These are phyloP conservation scores for Arctocebus calabarensis DNA, from an alignment of 2,797 vertebrate species.

Conservation along the genomic window DNA sequence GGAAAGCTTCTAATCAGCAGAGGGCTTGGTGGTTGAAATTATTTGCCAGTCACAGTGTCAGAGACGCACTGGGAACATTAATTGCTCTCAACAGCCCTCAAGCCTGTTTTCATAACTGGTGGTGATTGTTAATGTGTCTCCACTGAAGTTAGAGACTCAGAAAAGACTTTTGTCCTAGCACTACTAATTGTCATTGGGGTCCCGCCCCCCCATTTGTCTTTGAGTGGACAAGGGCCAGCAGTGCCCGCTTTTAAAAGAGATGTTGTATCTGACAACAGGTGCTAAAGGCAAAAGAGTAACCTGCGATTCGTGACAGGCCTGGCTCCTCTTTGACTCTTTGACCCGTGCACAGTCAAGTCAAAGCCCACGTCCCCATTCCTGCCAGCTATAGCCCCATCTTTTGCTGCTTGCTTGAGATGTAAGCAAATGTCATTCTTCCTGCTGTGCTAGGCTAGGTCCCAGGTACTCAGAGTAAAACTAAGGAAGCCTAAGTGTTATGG, in stretches of 20 bases:
- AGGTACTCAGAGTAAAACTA: background rate
- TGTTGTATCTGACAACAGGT: background rate
- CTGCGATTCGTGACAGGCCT: background rate
- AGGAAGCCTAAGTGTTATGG: background rate
- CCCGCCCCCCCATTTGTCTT: background rate
- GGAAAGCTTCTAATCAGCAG: conserved; percentile 68
- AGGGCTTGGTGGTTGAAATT: conserved; percentile 17
- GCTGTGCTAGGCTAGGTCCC: background rate
- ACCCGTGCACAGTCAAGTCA: background rate
- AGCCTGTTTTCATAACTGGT: conserved; percentile 44
- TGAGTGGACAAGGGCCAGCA: background rate
- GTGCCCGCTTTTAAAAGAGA: background rate
- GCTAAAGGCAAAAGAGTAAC: background rate
- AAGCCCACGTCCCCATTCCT: background rate
- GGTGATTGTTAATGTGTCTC: conserved; percentile 30
- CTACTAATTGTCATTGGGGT: background rate
- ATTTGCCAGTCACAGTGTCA: conserved; percentile 40
- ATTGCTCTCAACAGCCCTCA: conserved; percentile 17
- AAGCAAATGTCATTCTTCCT: background rate
- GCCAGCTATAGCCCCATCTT: background rate
- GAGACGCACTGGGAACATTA: conserved; percentile 6
- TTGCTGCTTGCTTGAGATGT: background rate
- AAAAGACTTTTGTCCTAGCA: background rate
- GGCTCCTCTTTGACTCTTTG: background rate
- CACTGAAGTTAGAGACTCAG: background rate